These are phyloP conservation scores for Popillia japonica DNA, from an alignment of 1,140 invertebrate genomes.

Conservation along the genomic window DNA sequence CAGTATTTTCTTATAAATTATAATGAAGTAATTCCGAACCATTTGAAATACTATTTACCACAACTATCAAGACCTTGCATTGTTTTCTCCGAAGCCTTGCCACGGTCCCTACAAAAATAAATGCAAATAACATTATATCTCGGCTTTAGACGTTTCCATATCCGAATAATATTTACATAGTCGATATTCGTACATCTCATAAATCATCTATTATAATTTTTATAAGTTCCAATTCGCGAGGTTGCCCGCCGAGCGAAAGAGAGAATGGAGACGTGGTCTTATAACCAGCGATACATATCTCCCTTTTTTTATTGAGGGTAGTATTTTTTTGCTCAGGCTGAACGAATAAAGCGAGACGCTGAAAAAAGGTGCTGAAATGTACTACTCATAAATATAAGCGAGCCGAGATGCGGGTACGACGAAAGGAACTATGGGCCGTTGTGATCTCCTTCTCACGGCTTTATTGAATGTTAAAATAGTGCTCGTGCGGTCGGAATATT, in stretches of 20 bases:
- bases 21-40: too few relatives aligned
- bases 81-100: too few relatives aligned
- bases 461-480: constrained; percentile 34
- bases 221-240: constrained; percentile 19
- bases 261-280: constrained; percentile 4
- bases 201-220: constrained; percentile 34
- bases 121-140: constrained; percentile 3
- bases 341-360: neutral
- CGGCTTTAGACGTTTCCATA: neutral
- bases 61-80: too few relatives aligned
- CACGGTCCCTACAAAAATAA: neutral
- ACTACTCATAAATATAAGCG: neutral
- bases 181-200: constrained; percentile 8
- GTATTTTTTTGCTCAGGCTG: neutral
- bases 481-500: neutral
- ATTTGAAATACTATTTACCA: too few relatives aligned
- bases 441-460: neutral
- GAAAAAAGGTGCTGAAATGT: constrained; percentile 25
- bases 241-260: neutral
- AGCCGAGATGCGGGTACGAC: neutral
- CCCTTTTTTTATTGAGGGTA: constrained; percentile 15
- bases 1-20: too few relatives aligned
- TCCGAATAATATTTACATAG: constrained; percentile 19
- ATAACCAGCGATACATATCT: constrained; percentile 17
- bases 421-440: neutral